Conservation (phyloP, 2,797 vertebrate genomes). For the Hozukius guyotensis region DNA sequence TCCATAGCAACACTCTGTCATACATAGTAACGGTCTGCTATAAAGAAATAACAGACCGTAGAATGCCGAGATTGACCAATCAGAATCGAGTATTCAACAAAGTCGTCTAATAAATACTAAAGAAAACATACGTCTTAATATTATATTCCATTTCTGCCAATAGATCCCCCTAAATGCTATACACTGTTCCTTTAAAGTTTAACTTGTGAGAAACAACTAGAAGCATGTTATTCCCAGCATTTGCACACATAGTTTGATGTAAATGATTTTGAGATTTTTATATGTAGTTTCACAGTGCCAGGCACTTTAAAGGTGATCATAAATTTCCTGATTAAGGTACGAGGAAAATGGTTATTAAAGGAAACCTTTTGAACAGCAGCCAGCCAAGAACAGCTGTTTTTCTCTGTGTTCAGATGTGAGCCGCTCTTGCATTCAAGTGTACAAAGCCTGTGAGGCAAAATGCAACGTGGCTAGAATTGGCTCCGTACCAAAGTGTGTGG, state of each 20-base stretch:
- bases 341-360: slow-evolving; percentile 64
- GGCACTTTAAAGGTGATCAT: slow-evolving; percentile 60
- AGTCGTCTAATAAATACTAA: neutral
- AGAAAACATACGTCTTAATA: neutral
- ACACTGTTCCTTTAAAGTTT: neutral
- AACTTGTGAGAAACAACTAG: neutral
- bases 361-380: slow-evolving; percentile 63
- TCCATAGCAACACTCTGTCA: too few relatives aligned
- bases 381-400: slow-evolving; percentile 68
- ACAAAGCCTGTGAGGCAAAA: slow-evolving; percentile 33
- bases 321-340: slow-evolving; percentile 59
- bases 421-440: slow-evolving; percentile 34
- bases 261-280: slow-evolving; percentile 41
- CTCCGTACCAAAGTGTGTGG: slow-evolving; percentile 49
- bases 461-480: slow-evolving; percentile 51
- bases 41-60: too few relatives aligned
- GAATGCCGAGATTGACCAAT: too few relatives aligned
- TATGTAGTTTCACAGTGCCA: slow-evolving; percentile 31
- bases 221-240: slow-evolving; percentile 22
- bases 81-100: too few relatives aligned
- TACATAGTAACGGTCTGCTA: too few relatives aligned
- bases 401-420: slow-evolving; percentile 50
- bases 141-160: neutral
- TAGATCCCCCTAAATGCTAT: neutral
- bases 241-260: slow-evolving; percentile 30